Conservation (phyloP, 2,888 invertebrate genomes). For the Drosophila imparisetae region DNA sequence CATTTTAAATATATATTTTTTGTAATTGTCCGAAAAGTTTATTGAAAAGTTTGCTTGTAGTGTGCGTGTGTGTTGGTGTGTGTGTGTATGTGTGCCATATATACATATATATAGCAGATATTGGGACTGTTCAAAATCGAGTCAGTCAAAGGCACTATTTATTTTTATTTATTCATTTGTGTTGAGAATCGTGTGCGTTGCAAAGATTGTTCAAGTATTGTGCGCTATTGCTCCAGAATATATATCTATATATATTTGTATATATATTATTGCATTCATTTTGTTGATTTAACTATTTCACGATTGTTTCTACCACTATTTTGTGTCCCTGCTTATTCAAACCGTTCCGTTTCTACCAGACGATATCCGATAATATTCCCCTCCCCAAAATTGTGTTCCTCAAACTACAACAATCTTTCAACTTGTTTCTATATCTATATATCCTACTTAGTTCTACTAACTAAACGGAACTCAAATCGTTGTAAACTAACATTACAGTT, state of each 20-base stretch:
- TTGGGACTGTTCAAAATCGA: constrained; percentile 42
- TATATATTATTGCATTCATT: constrained; percentile 6
- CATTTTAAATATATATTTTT: too few species aligned
- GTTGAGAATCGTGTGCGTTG: constrained; percentile 40
- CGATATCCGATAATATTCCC: not conserved
- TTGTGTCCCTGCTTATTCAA: constrained; percentile 71
- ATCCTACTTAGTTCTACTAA: constrained; percentile 37
- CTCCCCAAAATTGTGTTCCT: not conserved
- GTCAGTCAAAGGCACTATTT: constrained; percentile 79
- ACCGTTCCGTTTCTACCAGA: constrained; percentile 44
- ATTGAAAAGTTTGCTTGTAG: not conserved
- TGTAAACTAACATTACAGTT: not conserved
- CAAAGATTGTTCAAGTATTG: constrained; percentile 26
- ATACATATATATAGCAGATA: constrained; percentile 4
- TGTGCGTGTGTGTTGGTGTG: constrained; percentile 22
- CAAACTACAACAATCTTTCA: constrained; percentile 41
- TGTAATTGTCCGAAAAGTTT: not conserved
- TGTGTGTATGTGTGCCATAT: constrained; percentile 21
- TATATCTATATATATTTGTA: not conserved
- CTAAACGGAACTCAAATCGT: not conserved
- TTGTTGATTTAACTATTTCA: constrained; percentile 56
- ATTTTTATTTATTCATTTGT: constrained; percentile 42
- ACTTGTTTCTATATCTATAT: constrained; percentile 14
- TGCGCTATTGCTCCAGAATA: constrained; percentile 27
- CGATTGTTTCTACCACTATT: constrained; percentile 51